Evolutionary conservation across 2,888 invertebrate genomes (phyloP), one percentile per base, ranked within the genome.

Genomic region (Melitaea athalia): DNA sequence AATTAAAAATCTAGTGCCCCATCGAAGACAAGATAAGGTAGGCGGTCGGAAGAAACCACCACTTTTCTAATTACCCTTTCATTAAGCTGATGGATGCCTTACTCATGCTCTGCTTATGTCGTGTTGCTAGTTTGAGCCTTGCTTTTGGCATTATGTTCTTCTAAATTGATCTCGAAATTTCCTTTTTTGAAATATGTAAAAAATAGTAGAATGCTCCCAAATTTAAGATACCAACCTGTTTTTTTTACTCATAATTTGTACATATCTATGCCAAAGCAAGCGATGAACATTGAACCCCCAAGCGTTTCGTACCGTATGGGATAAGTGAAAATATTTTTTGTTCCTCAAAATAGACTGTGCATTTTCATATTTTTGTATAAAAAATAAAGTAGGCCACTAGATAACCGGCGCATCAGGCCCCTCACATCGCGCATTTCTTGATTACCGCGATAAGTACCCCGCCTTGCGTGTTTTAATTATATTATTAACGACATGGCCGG

Each of bases 401-500:
- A 72, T 69, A 73, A 73, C 68, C 71, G 62, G 71, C 70, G 70
- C 73, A 73, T 74, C 68, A 64, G 69, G 72, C 67, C 73, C 73
- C 74, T 74, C 71, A 70, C 78, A 81, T 78, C 82, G 78, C 82
- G 78, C 79, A 71, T 83, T 81, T 85, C 91, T 90, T 86, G 89
- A 91, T 90, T 86, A 85, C 80, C 64, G 77, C 82, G 88, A 91
- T 89, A 91, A 89, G 86, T 86, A 83, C 89, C 91, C 85, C 89
- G 84, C 91, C 91, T 90, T 87, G 88, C 91, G 89, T 91, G 91
- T 89, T 92, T 91, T 92, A 92, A 92, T 92, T 92, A 92, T 91
- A 90, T 91, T 91, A 92, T 91, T 91, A 92, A 92, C 88, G 88
- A 85, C 85, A 85, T 85, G 88, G 82, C 80, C 84, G 85, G 82